These are phyloP conservation scores for Dasypogon diadema DNA, from an alignment of 2,888 invertebrate genomes.

Conservation along the genomic window DNA sequence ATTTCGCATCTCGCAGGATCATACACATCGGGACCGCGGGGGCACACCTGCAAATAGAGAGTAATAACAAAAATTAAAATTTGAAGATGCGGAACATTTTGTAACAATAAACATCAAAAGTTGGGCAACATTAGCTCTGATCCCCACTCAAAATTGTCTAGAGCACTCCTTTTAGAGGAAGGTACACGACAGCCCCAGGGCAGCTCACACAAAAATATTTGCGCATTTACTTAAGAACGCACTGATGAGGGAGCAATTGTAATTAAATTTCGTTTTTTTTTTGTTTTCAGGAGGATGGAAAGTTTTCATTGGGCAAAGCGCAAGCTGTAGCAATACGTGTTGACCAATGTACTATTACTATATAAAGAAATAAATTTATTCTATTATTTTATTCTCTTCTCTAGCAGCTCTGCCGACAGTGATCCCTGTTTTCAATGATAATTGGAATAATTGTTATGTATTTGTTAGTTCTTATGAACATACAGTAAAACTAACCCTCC, in stretches of 20 bases:
- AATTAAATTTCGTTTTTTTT: not conserved
- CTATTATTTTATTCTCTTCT: too few relatives aligned
- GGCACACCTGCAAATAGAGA: conserved; percentile 24
- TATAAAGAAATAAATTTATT: too few relatives aligned
- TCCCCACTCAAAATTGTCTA: too few relatives aligned
- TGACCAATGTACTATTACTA: too few relatives aligned
- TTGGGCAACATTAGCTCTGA: not conserved
- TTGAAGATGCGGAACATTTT: not conserved
- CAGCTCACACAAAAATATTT: conserved; percentile 1
- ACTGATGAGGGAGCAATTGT: not conserved
- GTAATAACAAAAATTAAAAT: conserved; percentile 35
- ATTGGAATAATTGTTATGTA: too few relatives aligned
- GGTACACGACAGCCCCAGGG: not conserved
- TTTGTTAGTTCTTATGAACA: too few relatives aligned
- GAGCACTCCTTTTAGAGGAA: not conserved
- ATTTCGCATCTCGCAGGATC: conserved; percentile 39
- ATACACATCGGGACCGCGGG: conserved; percentile 9
- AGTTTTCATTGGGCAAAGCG: not conserved
- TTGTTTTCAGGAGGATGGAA: not conserved
- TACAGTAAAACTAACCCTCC: too few relatives aligned
- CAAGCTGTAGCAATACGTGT: not conserved
- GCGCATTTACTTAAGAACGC: not conserved
- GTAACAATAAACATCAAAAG: conserved; percentile 24
- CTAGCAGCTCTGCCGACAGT: too few relatives aligned
- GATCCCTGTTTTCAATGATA: not conserved